Evolutionary conservation across 2,797 vertebrate species (phyloP), one percentile per base, ranked within the genome.

Genomic region (Gymnoscopelus braueri): DNA sequence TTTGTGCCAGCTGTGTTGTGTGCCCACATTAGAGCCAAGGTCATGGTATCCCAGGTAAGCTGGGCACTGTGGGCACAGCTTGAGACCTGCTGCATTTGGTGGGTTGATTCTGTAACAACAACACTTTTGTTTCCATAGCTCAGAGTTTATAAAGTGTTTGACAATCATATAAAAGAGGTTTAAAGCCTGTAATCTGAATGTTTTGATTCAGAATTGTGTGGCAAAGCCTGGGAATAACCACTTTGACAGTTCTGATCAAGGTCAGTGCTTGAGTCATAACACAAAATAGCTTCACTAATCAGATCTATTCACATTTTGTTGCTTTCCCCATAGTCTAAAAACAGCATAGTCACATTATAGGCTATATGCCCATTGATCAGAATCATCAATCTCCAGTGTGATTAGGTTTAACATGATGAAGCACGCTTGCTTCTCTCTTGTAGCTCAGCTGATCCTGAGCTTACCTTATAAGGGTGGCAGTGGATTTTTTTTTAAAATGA

Each of bases 71-170:
- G 32, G 15, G 63, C 39, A 24, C 0, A 71, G 19, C 5, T 65
- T 62, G 55, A n/a, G 29, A 51, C 12, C 72, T 12, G 50, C 26
- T 54, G 52, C 52, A 39, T 67, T 50, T 50, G 14, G 24, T 52
- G 9, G 14, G 47, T 19, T 35, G 12, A 75, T 73, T 15, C 14
- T 66, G 53, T 77, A 58, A 71, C 32, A 77, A 63, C 54, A 3
- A 24, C n/a, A 14, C 7, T 13, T 73, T 54, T 63, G 5, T 59
- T 62, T n/a, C 5, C 32, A 32, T 32, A 5, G 3, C 32, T 3
- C 32, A 32, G 26, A 29, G 32, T 32, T 32, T 32, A 32, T 32
- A 32, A 32, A 12, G 13, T 49, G 48, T 10, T 49, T 49, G 13
- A 49, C 48, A 49, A 14, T 49, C 48, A 49, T 4, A 29, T 29